Base-by-base conservation (phyloP, 2,888 invertebrate species). In the Spodoptera picta region DNA sequence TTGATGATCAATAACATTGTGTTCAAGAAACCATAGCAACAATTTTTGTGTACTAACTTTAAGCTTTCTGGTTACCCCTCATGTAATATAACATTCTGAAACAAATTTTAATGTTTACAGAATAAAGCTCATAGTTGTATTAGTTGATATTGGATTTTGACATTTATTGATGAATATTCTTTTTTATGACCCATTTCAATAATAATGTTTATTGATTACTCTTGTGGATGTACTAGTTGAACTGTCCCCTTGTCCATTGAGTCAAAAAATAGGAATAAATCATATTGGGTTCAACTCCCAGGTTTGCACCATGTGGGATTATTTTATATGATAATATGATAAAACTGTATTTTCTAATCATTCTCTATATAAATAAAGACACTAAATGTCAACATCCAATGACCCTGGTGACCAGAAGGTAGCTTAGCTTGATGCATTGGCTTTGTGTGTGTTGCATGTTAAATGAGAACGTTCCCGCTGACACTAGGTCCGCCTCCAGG, bases 401-500 rank as follows among this genome's bases (percentile, higher is more conserved):
- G 1, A 2, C 10, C 4, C 11, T 7, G 3, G 61, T 73, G 60
- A 57, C 62, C 62, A 75, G 47, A 60, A 60, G 4, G 55, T 52
- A 42, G 70, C 64, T 54, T 60, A 0, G 58, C 63, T 62, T 51
- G 3, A 11, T 7, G 45, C 36, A 23, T 60, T 9, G 12, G 62
- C 57, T 65, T 65, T 69, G 65, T 60, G 48, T 72, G 75, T 60
- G 43, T 57, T 72, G 78, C 69, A 71, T 71, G 73, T 63, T 60
- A 79, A 75, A 58, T 70, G 60, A 55, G 60, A 55, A 71, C 31
- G 61, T 59, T 53, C 64, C 58, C 23, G 57, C 77, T 79, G 78
- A 80, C 61, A 67, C 65, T 74, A 82, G 83, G 75, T 69, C 77
- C 56, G 70, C 65, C 60, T 81, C 73, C 85, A 92, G 93, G 82